Conservation (phyloP, 2,113 vertebrate genomes). For the Myanophis thanlyinensis region DNA sequence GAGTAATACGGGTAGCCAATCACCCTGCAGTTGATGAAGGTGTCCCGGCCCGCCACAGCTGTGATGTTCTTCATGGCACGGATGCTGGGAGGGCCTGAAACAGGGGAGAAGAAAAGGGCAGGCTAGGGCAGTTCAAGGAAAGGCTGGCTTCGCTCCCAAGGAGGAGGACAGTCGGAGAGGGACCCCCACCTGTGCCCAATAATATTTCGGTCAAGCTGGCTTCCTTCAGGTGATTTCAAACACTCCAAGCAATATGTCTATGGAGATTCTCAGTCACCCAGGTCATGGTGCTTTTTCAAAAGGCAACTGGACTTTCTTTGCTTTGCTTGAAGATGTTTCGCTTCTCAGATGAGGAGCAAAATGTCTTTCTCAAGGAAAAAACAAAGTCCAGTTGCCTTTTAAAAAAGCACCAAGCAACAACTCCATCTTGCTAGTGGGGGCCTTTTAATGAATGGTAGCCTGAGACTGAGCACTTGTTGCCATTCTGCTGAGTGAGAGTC, state of each 20-base stretch:
- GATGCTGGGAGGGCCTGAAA: conserved; percentile 91
- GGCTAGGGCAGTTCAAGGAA: conserved; percentile 65
- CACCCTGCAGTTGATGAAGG: conserved; percentile 97
- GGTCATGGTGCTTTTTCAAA: background rate
- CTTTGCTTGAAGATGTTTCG: background rate
- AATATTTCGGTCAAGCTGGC: background rate
- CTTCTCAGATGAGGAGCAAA: background rate
- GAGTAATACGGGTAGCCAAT: conserved; percentile 99
- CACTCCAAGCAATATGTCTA: background rate
- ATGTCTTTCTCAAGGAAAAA: background rate
- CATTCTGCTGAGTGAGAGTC: background rate
- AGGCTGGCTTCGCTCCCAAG: conserved; percentile 22
- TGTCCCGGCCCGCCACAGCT: conserved; percentile 93
- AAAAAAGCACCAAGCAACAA: background rate
- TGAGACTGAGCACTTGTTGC: background rate
- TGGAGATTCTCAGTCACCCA: background rate
- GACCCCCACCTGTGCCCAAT: background rate
- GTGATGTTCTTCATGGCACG: conserved; percentile 97
- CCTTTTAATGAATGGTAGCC: background rate
- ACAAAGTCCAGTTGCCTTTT: background rate
- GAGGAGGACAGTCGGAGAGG: background rate
- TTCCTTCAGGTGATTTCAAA: background rate
- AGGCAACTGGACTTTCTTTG: background rate
- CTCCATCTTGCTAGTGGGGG: too few species aligned
- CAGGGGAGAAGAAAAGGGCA: conserved; percentile 55